Base-by-base conservation (phyloP, 1,140 invertebrate species). In the Drosophila pectinifera region DNA sequence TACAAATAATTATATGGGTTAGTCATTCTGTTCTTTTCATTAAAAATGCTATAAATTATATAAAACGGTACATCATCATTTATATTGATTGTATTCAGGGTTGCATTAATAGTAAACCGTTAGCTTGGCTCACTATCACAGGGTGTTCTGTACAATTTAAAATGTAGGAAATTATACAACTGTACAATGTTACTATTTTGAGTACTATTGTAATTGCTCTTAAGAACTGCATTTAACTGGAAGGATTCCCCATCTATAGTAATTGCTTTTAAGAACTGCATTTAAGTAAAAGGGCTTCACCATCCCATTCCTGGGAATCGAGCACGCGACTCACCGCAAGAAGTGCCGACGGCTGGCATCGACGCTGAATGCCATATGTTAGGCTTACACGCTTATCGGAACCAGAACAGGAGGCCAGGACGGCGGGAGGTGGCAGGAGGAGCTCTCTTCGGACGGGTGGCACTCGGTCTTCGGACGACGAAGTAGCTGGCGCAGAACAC, bases 401-500 rank as follows among this genome's bases (percentile, higher is more conserved):
- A 41, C 31, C 42, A 26, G 38, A 57, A 58, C 51, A 58, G 56
- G 31, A 24, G 36, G 49, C 49, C 46, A 73, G 56, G 20, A 69
- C 67, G 31, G 22, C 62, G 56, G 63, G 57, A 42, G 48, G 31
- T 43, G 42, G 54, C 18, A 28, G 38, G 16, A 18, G 20, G 53
- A 59, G 38, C 22, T 53, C 57, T 36, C 20, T 26, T 43, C 39
- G 61, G 26, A 18, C 54, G 42, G 41, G 65, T 55, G 39, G 45
- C 73, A 75, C 81, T 81, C 82, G 76, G 73, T 78, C 64, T 48
- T 28, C 49, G 73, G 80, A 68, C 64, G 61, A 45, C 78, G 82
- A 88, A 88, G 76, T 69, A 68, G 78, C 83, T 86, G 82, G 31
- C 83, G 75, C 83, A 83, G 75, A 88, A 86, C 41, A 86, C 83